A percentile compares a stretch with the other conserved stretches of the same genome.
These are phyloP conservation scores for Glaucomys volans DNA, from an alignment of 2,113 vertebrate species.

Conservation along the genomic window DNA sequence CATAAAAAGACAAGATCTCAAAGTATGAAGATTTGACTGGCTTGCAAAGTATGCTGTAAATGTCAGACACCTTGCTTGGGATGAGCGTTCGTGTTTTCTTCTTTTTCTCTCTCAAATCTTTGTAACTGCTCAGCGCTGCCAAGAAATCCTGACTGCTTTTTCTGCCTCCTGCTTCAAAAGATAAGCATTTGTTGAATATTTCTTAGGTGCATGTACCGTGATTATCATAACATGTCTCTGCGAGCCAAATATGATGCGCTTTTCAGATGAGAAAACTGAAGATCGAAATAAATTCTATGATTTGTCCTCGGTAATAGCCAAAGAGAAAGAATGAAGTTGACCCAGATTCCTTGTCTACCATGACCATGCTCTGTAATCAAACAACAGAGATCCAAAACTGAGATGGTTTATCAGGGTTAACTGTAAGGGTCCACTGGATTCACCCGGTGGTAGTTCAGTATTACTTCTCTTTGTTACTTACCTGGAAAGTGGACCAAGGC, in stretches of 20 bases:
- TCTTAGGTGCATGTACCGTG: not conserved
- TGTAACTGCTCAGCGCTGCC: not conserved
- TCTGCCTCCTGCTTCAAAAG: not conserved
- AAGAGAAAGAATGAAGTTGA: conserved; percentile 10
- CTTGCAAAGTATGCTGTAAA: not conserved
- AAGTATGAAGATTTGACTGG: not conserved
- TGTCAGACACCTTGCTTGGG: not conserved
- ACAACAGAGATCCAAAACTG: not conserved
- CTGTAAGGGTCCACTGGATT: not conserved
- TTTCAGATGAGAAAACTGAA: not conserved
- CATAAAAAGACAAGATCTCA: conserved; percentile 17
- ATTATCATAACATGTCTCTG: not conserved
- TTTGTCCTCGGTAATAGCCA: not conserved
- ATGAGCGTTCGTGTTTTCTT: not conserved
- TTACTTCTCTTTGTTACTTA: not conserved
- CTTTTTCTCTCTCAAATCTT: not conserved
- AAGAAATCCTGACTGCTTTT: conserved; percentile 11
- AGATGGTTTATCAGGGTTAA: not conserved
- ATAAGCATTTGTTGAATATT: not conserved
- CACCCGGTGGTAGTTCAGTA: not conserved
- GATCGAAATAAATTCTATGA: not conserved
- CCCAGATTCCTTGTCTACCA: conserved; percentile 25
- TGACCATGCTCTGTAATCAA: not conserved
- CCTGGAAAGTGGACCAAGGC: not conserved
- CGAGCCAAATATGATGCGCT: not conserved